These are phyloP conservation scores for Caenorhabditis sulstoni DNA, from an alignment of 2,888 invertebrate genomes.

Conservation along the genomic window DNA sequence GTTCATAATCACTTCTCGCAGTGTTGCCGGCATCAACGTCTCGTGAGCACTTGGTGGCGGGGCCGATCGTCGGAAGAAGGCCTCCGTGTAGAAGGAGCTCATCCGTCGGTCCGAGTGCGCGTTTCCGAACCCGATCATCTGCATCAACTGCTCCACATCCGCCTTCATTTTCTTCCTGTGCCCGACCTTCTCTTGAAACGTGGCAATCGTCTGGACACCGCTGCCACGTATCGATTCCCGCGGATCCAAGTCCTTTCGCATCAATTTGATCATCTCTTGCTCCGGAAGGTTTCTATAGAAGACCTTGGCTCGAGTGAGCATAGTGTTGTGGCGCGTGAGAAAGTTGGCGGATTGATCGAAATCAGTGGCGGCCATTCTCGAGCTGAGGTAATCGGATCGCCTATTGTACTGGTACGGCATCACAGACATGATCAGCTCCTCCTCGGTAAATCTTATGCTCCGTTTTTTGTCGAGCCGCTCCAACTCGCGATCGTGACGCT, in stretches of 20 bases:
- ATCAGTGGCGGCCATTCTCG: conserved; percentile 5
- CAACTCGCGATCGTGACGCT: neutral
- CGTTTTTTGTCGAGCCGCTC: neutral
- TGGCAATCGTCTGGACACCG: conserved; percentile 12
- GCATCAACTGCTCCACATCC: conserved; percentile 21
- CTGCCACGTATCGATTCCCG: conserved; percentile 20
- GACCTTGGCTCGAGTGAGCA: neutral
- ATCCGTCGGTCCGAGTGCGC: conserved; percentile 11
- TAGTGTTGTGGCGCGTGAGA: neutral
- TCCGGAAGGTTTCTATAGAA: neutral
- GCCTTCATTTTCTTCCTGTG: conserved; percentile 26
- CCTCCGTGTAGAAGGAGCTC: conserved; percentile 8
- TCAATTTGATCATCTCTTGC: conserved; percentile 19
- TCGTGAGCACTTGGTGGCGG: conserved; percentile 33
- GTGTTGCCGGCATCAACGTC: neutral
- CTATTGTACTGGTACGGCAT: conserved; percentile 7
- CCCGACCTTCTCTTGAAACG: neutral
- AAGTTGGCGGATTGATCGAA: neutral
- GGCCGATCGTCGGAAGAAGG: conserved; percentile 29
- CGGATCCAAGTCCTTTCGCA: conserved; percentile 30
- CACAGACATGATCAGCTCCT: conserved; percentile 22
- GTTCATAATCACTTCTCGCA: conserved; percentile 25
- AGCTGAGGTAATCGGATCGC: conserved; percentile 1
- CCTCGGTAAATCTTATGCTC: conserved; percentile 5
- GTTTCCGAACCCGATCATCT: conserved; percentile 18